These are phyloP conservation scores for Dallia pectoralis DNA, from an alignment of 2,797 vertebrate species.

Conservation along the genomic window DNA sequence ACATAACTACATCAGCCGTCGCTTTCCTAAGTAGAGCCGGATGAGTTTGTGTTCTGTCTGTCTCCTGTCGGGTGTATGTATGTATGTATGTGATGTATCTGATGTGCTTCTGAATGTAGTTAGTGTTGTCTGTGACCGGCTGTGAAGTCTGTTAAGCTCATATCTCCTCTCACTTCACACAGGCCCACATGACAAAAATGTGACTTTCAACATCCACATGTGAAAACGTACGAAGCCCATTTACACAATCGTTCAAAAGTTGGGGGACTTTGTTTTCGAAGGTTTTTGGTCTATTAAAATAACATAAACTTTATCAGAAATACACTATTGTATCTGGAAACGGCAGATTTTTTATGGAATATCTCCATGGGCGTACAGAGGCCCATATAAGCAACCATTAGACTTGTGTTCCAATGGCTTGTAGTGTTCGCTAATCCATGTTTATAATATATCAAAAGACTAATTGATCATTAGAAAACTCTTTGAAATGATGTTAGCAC, in stretches of 20 bases:
- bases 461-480: too few relatives aligned
- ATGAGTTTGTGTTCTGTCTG: not conserved
- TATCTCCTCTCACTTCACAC: not conserved
- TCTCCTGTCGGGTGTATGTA: not conserved
- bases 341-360: too few relatives aligned
- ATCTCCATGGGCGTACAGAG: too few relatives aligned
- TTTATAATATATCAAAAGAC: too few relatives aligned
- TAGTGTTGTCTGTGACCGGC: not conserved
- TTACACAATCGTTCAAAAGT: not conserved
- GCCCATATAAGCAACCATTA: too few relatives aligned
- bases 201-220: not conserved
- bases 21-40: not conserved
- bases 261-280: conserved; percentile 1
- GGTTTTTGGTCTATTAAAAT: too few relatives aligned
- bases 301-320: too few relatives aligned
- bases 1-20: not conserved
- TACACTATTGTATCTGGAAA: too few relatives aligned
- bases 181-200: not conserved
- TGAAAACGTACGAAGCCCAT: not conserved
- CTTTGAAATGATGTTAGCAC: too few relatives aligned
- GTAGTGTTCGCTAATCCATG: too few relatives aligned
- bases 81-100: not conserved
- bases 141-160: not conserved
- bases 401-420: too few relatives aligned
- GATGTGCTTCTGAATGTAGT: not conserved